Evolutionary conservation across 2,797 vertebrate species (phyloP).

Genomic region (Lagocephalus sceleratus): DNA sequence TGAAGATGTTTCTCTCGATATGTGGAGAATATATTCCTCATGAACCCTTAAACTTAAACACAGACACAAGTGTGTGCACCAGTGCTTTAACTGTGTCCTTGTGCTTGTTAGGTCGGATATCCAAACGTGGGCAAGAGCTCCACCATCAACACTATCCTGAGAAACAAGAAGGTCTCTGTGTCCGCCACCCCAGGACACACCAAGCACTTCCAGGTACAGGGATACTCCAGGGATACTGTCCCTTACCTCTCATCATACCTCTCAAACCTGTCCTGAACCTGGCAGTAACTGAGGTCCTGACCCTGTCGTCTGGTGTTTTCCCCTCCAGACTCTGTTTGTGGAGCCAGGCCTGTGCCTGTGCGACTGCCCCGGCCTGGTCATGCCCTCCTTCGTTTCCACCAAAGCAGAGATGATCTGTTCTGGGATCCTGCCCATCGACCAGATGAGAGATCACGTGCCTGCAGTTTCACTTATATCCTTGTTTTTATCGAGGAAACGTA

Average conservation of each 20-base stretch:
- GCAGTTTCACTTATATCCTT: conserved; percentile 93
- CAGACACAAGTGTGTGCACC: background rate
- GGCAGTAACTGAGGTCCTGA: no score
- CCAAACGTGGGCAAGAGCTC: conserved; percentile 99
- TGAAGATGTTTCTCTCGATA: background rate
- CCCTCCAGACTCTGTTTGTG: conserved; percentile 88
- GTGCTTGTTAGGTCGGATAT: conserved; percentile 86
- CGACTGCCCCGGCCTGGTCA: conserved; percentile 96
- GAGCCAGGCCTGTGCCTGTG: conserved; percentile 90
- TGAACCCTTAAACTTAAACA: background rate
- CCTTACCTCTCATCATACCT: background rate
- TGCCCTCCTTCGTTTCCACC: conserved; percentile 97
- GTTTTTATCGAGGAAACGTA: no score
- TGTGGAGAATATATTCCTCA: background rate
- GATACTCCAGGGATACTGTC: no score
- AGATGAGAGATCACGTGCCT: conserved; percentile 93
- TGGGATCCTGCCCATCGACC: conserved; percentile 94
- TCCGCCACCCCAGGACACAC: conserved; percentile 96
- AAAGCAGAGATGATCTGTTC: conserved; percentile 97
- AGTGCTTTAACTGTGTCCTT: background rate
- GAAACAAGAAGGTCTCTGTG: conserved; percentile 96
- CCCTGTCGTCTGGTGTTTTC: background rate
- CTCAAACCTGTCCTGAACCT: no score
- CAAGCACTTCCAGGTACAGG: conserved; percentile 94
- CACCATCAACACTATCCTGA: conserved; percentile 96